Base-by-base conservation (phyloP, 2,888 invertebrate genomes). In the Eretmocerus hayati region DNA sequence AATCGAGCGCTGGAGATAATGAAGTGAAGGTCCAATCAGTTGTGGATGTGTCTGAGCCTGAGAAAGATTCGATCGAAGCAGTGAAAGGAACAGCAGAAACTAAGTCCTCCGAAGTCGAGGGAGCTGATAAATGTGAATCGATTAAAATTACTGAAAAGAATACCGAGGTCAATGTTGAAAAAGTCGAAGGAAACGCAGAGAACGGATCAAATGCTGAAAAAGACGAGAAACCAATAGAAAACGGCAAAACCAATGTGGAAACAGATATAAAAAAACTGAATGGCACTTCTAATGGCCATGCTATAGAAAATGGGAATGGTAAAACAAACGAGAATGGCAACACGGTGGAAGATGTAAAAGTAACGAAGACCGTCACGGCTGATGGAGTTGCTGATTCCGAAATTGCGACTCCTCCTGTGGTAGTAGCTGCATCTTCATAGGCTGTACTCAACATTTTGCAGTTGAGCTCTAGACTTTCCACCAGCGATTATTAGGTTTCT, bases 331-430 rank as follows among this genome's bases (percentile, higher is more conserved):
- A 62, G 15, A 68, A 69, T 39, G 67, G 66, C 40, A 66, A 67
- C 4, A 21, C 46, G 6, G 20, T 35, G 46, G 33, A 8, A 42
- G 6, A n/a, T 20, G 20, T n/a, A 6, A 42, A 33, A 58, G 54
- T 61, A 33, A 63, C 45, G 21, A 39, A 48, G 9, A 40, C 48
- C 18, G 37, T 21, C 60, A 67, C 36, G 40, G 64, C 65, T 38
- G 71, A 71, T 32, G 67, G 63, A 50, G 62, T 65, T 46, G 68
- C 64, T 46, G 71, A 70, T 58, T 59, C 69, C 36, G 69, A 71
- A 20, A 68, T 70, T 54, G 69, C 67, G 53, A 57, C 58, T 48
- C 66, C 69, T 47, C 62, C 67, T 20, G 65, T 69, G 41, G 68
- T 68, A 50, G 67, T 66, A 46, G 71, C 71, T 55, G 42, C 52